phyloP scores from a whole-genome alignment of 2,797 vertebrate genomes.

The Mionectes olivaceus region DNA sequence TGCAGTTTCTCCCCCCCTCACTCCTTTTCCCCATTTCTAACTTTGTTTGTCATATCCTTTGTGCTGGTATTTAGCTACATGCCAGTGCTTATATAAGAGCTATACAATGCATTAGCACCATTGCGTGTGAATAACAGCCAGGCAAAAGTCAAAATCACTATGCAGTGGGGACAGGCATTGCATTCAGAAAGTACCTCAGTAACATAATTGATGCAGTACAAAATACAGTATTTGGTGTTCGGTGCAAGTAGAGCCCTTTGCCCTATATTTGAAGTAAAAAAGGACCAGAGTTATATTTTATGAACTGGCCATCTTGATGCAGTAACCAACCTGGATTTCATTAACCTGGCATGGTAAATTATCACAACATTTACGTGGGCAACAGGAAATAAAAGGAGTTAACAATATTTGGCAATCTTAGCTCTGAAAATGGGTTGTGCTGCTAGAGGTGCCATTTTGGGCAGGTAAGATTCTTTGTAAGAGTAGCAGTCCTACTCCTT shows the following conservation, averaged over 20 bases:
- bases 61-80: not conserved
- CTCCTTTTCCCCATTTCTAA: not conserved
- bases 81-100: not conserved
- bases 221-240: not conserved
- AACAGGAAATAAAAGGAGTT: not conserved
- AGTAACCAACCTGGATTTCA: not conserved
- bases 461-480: not conserved
- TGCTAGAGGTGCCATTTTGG: not conserved
- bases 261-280: not conserved
- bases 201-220: not conserved
- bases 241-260: not conserved
- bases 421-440: not conserved
- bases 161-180: not conserved
- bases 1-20: not conserved
- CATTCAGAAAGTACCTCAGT: not conserved
- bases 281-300: not conserved
- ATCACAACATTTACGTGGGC: not conserved
- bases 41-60: not conserved
- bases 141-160: not conserved
- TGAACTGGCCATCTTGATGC: not conserved
- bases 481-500: not conserved
- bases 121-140: not conserved
- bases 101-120: not conserved
- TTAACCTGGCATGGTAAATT: not conserved
- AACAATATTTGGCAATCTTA: not conserved